Percentiles rank a stretch among this genome's conserved stretches.
phyloP scores from a whole-genome alignment of 2,797 vertebrate genomes.

The Liparis tanakae region DNA sequence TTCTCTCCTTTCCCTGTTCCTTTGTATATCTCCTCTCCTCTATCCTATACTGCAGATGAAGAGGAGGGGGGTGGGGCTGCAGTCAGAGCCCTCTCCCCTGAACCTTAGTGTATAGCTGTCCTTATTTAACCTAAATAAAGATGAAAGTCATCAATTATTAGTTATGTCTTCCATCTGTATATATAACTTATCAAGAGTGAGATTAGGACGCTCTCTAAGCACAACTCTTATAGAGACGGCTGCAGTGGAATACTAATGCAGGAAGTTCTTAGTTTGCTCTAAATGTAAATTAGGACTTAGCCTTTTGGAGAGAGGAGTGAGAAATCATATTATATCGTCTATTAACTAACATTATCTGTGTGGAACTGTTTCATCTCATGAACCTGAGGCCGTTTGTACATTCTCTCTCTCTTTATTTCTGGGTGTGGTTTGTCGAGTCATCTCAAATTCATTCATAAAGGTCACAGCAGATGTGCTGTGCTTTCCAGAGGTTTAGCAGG shows the following conservation, averaged over 20 bases:
- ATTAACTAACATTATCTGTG: background rate
- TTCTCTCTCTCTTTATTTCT: background rate
- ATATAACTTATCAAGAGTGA: constrained; percentile 15
- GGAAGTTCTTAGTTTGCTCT: constrained; percentile 9
- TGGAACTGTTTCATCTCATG: background rate
- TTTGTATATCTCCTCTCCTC: background rate
- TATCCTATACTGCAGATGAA: constrained; percentile 50
- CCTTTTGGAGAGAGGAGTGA: background rate
- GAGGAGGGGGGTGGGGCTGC: constrained; percentile 42
- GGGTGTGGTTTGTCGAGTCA: background rate
- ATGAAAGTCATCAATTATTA: constrained; percentile 28
- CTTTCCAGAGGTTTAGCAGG: background rate
- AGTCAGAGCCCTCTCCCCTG: constrained; percentile 55
- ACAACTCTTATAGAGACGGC: constrained; percentile 48
- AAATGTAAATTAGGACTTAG: constrained; percentile 33
- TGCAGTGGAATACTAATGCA: constrained; percentile 56
- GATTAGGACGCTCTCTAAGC: background rate
- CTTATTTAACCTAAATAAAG: constrained; percentile 16
- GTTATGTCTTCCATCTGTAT: background rate
- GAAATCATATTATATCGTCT: background rate
- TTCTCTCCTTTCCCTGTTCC: background rate
- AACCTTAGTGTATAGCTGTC: constrained; percentile 60
- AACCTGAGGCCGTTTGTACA: background rate
- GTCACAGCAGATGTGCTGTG: background rate
- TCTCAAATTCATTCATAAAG: background rate